Percentiles rank a stretch among this genome's conserved stretches.
These are phyloP conservation scores for Hyperoodon ampullatus DNA, from an alignment of 2,113 vertebrate genomes.

Conservation along the genomic window DNA sequence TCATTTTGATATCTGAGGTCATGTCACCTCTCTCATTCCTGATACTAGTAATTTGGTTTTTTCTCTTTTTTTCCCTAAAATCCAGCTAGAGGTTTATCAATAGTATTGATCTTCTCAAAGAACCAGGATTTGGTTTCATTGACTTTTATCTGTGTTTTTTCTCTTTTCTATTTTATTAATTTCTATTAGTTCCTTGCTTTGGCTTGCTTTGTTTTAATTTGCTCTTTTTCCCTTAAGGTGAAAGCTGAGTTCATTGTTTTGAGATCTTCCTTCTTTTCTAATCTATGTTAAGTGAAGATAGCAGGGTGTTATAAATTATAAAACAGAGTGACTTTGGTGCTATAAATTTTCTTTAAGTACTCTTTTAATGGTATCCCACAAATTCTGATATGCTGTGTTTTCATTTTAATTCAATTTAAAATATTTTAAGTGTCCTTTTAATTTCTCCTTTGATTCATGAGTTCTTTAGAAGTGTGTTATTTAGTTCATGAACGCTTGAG, in stretches of 20 bases:
- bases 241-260: neutral
- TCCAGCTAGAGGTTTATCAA: neutral
- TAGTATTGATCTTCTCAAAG: neutral
- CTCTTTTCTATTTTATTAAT: neutral
- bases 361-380: neutral
- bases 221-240: neutral
- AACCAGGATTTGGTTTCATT: neutral
- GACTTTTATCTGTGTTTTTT: neutral
- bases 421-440: neutral
- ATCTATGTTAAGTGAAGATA: neutral
- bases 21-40: neutral
- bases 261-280: neutral
- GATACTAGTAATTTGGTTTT: neutral
- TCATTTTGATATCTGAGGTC: neutral
- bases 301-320: neutral
- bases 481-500: neutral
- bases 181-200: neutral
- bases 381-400: neutral
- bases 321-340: neutral
- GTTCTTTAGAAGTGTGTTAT: neutral
- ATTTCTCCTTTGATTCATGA: neutral
- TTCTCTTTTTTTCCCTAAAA: neutral
- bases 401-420: slow-evolving; percentile 24
- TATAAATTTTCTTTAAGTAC: neutral
- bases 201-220: neutral